phyloP scores from a whole-genome alignment of 2,113 vertebrate species.

The Tachuris rubrigastra region DNA sequence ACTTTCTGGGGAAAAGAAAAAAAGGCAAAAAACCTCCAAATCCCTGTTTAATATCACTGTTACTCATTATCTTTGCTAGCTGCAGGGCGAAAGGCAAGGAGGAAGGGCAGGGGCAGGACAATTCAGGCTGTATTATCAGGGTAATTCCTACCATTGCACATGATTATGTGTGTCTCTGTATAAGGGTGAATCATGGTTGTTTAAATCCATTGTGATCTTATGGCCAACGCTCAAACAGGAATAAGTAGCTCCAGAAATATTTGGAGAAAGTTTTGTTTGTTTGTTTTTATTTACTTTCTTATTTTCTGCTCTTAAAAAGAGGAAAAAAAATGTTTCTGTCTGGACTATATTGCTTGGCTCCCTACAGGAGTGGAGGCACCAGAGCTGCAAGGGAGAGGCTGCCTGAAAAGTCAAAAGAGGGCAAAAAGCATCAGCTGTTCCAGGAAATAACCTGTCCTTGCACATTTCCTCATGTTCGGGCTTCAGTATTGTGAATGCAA shows the following conservation, averaged over 20 bases:
- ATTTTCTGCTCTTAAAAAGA: background rate
- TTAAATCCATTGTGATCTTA: conserved; percentile 3
- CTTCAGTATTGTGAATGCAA: background rate
- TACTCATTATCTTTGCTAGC: conserved; percentile 67
- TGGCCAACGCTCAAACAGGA: background rate
- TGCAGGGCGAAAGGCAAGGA: conserved; percentile 30
- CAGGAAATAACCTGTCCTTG: conserved; percentile 40
- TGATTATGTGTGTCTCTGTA: background rate
- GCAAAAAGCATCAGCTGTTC: background rate
- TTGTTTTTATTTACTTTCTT: background rate
- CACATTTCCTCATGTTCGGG: background rate
- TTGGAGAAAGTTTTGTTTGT: background rate
- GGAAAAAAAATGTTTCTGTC: fast-evolving
- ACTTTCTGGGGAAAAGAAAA: background rate
- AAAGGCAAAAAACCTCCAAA: conserved; percentile 1
- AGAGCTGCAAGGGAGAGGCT: background rate
- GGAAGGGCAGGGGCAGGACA: conserved; percentile 48
- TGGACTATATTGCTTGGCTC: fast-evolving
- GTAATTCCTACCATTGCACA: conserved; percentile 24
- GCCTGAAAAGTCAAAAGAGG: background rate
- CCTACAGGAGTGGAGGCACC: background rate
- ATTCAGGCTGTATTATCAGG: conserved; percentile 29
- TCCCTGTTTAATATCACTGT: conserved; percentile 69
- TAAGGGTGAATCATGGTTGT: background rate
- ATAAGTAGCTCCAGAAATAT: background rate